Percentiles rank a stretch among this genome's conserved stretches.
phyloP scores from a whole-genome alignment of 2,113 vertebrate genomes.

The Trachemys scripta region DNA sequence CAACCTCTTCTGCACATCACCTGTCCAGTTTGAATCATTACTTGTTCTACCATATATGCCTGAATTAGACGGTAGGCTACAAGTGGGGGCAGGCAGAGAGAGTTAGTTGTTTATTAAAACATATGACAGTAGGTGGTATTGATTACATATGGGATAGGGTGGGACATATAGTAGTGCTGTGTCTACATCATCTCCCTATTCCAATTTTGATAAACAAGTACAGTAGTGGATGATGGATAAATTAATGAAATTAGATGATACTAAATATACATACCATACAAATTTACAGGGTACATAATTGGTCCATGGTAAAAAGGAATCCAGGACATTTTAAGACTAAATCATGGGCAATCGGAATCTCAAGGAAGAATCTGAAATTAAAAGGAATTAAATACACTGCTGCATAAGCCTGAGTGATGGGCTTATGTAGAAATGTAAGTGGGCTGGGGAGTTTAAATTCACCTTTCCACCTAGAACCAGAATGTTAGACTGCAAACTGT shows the following conservation, averaged over 20 bases:
- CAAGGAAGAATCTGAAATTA: not conserved
- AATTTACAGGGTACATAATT: not conserved
- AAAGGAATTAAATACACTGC: not conserved
- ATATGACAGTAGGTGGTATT: not conserved
- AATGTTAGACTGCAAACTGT: rapidly evolving
- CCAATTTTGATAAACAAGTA: not conserved
- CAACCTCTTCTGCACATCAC: not conserved
- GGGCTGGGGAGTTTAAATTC: not conserved
- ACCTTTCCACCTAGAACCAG: not conserved
- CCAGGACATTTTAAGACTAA: not conserved
- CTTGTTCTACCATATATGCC: not conserved
- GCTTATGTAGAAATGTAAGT: not conserved
- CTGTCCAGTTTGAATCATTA: not conserved
- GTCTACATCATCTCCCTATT: not conserved
- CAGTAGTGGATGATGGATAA: not conserved
- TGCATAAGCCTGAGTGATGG: not conserved
- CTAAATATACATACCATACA: not conserved
- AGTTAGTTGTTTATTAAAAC: not conserved
- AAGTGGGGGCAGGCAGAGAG: not conserved
- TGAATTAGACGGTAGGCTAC: not conserved
- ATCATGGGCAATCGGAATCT: rapidly evolving
- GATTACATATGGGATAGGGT: not conserved
- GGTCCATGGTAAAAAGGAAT: not conserved
- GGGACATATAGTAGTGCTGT: not conserved
- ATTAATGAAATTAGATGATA: not conserved